phyloP scores from a whole-genome alignment of 2,888 invertebrate genomes.

The Xestia ashworthii region DNA sequence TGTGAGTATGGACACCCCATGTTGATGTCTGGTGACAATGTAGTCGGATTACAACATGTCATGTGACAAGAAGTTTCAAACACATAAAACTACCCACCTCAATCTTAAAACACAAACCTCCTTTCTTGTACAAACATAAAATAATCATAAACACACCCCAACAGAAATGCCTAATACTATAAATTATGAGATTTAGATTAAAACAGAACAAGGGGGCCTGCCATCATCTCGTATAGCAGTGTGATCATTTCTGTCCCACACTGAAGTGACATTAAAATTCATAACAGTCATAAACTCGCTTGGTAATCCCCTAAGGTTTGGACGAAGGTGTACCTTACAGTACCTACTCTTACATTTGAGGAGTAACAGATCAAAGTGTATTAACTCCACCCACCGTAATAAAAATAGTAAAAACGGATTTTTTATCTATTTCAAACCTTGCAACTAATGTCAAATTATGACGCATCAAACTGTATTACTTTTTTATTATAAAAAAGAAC shows the following conservation, averaged over 20 bases:
- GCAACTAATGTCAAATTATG: no score
- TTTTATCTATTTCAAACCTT: no score
- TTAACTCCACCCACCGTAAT: no score
- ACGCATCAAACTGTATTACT: no score
- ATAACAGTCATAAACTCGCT: no score
- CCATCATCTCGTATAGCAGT: not conserved
- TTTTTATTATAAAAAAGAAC: no score
- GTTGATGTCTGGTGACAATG: not conserved
- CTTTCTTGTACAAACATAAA: constrained; percentile 23
- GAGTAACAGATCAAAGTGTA: no score
- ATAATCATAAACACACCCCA: constrained; percentile 27
- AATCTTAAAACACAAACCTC: constrained; percentile 17
- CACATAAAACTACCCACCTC: constrained; percentile 5
- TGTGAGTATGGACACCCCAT: not conserved
- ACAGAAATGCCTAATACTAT: constrained; percentile 23
- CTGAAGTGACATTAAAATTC: not conserved
- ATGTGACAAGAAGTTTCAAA: not conserved
- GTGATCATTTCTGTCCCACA: not conserved
- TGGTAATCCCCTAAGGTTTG: no score
- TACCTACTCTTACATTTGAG: no score
- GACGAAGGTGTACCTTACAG: no score
- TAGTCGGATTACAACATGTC: not conserved
- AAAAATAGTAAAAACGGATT: no score
- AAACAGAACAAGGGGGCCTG: not conserved
- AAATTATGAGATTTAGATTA: constrained; percentile 24